These are phyloP conservation scores for Pantherophis vulpinus DNA, from an alignment of 2,797 vertebrate genomes.

Conservation along the genomic window DNA sequence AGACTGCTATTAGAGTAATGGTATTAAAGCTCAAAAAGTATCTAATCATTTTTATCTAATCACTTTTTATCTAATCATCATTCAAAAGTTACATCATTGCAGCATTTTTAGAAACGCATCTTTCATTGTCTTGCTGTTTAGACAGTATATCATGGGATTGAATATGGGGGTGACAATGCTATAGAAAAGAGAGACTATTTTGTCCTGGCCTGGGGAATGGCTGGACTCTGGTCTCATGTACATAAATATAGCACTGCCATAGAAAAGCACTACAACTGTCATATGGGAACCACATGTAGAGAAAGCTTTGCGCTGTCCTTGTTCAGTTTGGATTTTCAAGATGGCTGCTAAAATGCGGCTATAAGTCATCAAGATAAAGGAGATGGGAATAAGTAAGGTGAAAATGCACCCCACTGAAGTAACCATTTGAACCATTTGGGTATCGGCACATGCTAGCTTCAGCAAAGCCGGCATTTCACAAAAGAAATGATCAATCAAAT, in stretches of 20 bases:
- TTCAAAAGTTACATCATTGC: not conserved
- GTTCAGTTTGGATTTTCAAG: slow-evolving; percentile 45
- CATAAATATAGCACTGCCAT: slow-evolving; percentile 60
- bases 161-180: slow-evolving; percentile 55
- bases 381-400: slow-evolving; percentile 46
- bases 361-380: slow-evolving; percentile 48
- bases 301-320: slow-evolving; percentile 55
- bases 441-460: slow-evolving; percentile 50
- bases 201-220: slow-evolving; percentile 50
- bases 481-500: slow-evolving; percentile 59
- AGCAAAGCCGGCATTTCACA: slow-evolving; percentile 61
- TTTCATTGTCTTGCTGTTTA: slow-evolving; percentile 54
- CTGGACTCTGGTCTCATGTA: slow-evolving; percentile 56
- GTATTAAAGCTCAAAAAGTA: not conserved
- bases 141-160: slow-evolving; percentile 62
- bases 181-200: slow-evolving; percentile 54
- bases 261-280: slow-evolving; percentile 59
- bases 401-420: slow-evolving; percentile 50
- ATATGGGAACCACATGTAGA: slow-evolving; percentile 56
- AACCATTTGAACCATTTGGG: slow-evolving; percentile 35
- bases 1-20: not conserved
- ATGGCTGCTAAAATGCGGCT: slow-evolving; percentile 47
- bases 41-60: not conserved
- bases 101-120: slow-evolving; percentile 37
- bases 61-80: not conserved